Evolutionary conservation across 1,140 invertebrate species (phyloP).

Genomic region (Trachelipus rathkii): DNA sequence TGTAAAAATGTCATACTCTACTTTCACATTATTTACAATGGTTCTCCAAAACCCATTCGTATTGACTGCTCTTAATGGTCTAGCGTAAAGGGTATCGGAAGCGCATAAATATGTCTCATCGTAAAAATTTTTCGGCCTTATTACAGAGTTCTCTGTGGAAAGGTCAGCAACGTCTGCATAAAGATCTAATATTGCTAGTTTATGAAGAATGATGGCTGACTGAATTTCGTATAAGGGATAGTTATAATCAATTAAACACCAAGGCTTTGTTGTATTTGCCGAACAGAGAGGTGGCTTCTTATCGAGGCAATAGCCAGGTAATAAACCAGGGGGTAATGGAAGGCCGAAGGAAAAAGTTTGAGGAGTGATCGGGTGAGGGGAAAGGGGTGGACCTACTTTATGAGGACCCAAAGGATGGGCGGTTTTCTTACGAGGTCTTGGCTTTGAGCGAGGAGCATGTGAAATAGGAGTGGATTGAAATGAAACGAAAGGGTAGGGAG

Average conservation of each 20-base stretch:
- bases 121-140: conserved; percentile 34
- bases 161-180: conserved; percentile 46
- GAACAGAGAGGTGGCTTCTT: conserved; percentile 12
- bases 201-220: conserved; percentile 38
- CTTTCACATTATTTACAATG: conserved; percentile 47
- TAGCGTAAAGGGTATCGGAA: conserved; percentile 41
- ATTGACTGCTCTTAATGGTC: conserved; percentile 47
- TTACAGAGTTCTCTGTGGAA: conserved; percentile 46
- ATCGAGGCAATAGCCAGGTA: too few relatives aligned
- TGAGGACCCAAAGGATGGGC: too few relatives aligned
- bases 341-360: too few relatives aligned
- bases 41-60: conserved; percentile 47
- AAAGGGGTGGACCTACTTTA: too few relatives aligned
- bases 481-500: too few relatives aligned
- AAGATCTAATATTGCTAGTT: conserved; percentile 38
- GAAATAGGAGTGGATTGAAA: too few relatives aligned
- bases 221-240: conserved; percentile 41
- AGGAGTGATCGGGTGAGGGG: too few relatives aligned
- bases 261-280: conserved; percentile 35
- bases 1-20: conserved; percentile 44
- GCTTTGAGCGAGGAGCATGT: too few relatives aligned
- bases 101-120: conserved; percentile 47
- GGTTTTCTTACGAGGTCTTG: too few relatives aligned
- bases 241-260: conserved; percentile 37
- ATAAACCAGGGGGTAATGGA: too few relatives aligned